Conservation (phyloP, 2,888 invertebrate genomes). For the Eumerus sabulonum region DNA sequence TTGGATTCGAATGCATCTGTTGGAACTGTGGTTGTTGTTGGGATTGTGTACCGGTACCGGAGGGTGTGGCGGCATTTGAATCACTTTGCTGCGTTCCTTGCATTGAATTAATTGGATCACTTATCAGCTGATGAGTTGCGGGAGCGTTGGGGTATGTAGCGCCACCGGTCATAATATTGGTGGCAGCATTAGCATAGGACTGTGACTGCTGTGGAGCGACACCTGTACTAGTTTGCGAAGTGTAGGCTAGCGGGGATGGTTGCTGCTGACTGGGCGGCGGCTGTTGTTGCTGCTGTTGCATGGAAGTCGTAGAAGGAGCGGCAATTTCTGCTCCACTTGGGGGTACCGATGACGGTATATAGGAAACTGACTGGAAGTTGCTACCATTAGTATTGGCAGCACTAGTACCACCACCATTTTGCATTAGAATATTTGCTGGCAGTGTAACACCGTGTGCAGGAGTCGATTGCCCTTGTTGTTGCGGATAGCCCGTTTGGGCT, state of each 20-base stretch:
- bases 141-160: slow-evolving; percentile 54
- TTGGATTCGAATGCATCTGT: slow-evolving; percentile 42
- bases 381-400: slow-evolving; percentile 38
- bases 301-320: slow-evolving; percentile 41
- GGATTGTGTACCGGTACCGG: slow-evolving; percentile 69
- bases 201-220: slow-evolving; percentile 75
- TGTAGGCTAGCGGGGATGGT: slow-evolving; percentile 72
- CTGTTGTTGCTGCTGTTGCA: slow-evolving; percentile 39
- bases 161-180: slow-evolving; percentile 39
- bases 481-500: not conserved
- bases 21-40: slow-evolving; percentile 51
- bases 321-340: slow-evolving; percentile 42
- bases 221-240: slow-evolving; percentile 15
- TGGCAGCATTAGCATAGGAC: slow-evolving; percentile 73
- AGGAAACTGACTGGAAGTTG: slow-evolving; percentile 54
- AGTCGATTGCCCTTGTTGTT: slow-evolving; percentile 71
- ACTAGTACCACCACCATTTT: slow-evolving; percentile 73
- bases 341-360: slow-evolving; percentile 12
- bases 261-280: slow-evolving; percentile 59
- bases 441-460: slow-evolving; percentile 72
- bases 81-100: slow-evolving; percentile 55
- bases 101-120: slow-evolving; percentile 37
- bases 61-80: slow-evolving; percentile 58
- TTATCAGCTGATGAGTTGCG: slow-evolving; percentile 42
- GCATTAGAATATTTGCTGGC: slow-evolving; percentile 73